A percentile compares a stretch with the other conserved stretches of the same genome.
phyloP scores from a whole-genome alignment of 2,113 vertebrate genomes.

The Numida meleagris region DNA sequence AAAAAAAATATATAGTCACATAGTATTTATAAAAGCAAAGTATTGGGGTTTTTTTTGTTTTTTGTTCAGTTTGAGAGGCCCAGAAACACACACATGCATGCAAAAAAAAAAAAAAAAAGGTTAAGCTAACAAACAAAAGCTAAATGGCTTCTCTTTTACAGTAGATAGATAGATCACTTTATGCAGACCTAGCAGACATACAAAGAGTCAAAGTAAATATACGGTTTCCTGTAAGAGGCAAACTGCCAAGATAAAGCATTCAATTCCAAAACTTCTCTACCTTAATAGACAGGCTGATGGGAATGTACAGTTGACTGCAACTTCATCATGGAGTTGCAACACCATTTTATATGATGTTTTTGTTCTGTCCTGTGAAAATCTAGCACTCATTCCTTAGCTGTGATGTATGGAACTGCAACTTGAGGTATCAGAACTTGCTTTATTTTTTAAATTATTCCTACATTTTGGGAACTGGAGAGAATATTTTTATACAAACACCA shows the following conservation, averaged over 20 bases:
- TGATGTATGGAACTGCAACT: neutral
- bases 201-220: constrained; percentile 1
- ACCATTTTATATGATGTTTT: accelerated
- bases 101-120: neutral
- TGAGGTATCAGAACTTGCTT: neutral
- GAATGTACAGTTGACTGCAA: neutral
- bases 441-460: neutral
- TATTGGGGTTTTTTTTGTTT: neutral
- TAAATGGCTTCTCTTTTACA: neutral
- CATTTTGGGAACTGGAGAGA: neutral
- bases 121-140: neutral
- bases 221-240: neutral
- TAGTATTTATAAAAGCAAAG: neutral
- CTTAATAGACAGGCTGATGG: neutral
- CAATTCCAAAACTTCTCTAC: neutral
- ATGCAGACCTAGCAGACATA: constrained; percentile 2
- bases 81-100: neutral
- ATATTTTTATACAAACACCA: neutral
- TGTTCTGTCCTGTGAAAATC: neutral
- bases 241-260: constrained; percentile 15
- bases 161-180: neutral
- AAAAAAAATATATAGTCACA: neutral
- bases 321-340: neutral
- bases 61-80: neutral
- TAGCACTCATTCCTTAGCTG: neutral